Evolutionary conservation across 2,113 vertebrate genomes (phyloP), one percentile per base, ranked within the genome.

Genomic region (Cyanistes caeruleus): DNA sequence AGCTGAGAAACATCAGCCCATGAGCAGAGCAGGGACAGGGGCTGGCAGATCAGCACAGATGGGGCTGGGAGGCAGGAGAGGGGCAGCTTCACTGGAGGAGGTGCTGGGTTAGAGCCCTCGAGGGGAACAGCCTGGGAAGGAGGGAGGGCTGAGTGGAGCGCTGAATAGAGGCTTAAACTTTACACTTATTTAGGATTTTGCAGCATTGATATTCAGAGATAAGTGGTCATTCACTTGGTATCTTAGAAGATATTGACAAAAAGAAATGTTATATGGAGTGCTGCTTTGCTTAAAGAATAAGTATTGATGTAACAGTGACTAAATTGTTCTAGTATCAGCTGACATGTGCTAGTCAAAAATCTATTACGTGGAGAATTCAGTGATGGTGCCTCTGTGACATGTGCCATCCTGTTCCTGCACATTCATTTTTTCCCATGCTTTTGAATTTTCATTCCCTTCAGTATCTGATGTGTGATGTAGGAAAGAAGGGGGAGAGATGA

Each of bases 81-180:
- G 41, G 44, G 33, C 48, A 51, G 39, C 18, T 43, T 17, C 10
- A 0, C 41, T 23, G 49, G 2, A 8, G 49, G 37, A 22, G 30
- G 3, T 46, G 27, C n/a, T 41, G 84, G 16, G 20, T 31, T 31
- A 25, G 14, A 82, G 23, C 88, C 62, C 35, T 41, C 3, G 37
- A n/a, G 28, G 28, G 25, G 68, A 89, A 37, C 84, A 76, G 87
- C 37, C 60, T 23, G 25, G 13, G 15, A 33, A 41, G 15, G 23
- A 70, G 46, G 20, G 10, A 16, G 6, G 41, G 15, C 23, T 18
- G 13, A 44, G 9, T 2, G 22, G 24, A 58, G 30, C 19, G 4
- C 20, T 82, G 30, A 1, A 0, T 0, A 0, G 11, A 49, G 33
- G 6, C 51, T 77, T 5, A 5, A n/a, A 37, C 20, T 53, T 53